Percentiles rank a stretch among this genome's conserved stretches.
Evolutionary conservation across 2,113 vertebrate genomes (phyloP).

Genomic region (zebrafish (Danio rerio)): GRCz12tu NC_133187.1:21179001-21179500

Average conservation of each 20-base stretch:
- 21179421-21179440: not conserved
- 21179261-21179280: constrained; percentile 23
- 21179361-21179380: no score
- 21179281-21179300: constrained; percentile 23
- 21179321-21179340: not conserved
- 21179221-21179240: constrained; percentile 4
- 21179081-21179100: not conserved
- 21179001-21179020: constrained; percentile 25
- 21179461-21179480: no score
- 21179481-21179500: no score
- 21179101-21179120: constrained; percentile 17
- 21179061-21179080: constrained; percentile 2
- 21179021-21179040: not conserved
- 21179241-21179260: constrained; percentile 21
- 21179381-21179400: no score
- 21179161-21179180: constrained; percentile 17
- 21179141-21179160: constrained; percentile 35
- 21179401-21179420: not conserved
- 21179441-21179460: no score
- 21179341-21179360: constrained; percentile 25
- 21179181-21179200: not conserved
- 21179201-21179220: constrained; percentile 8
- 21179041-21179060: not conserved
- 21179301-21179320: not conserved
- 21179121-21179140: constrained; percentile 26